phyloP scores from a whole-genome alignment of 30 jellyfish, hydroid and myxozoan species.

The Pelagia noctiluca region DNA sequence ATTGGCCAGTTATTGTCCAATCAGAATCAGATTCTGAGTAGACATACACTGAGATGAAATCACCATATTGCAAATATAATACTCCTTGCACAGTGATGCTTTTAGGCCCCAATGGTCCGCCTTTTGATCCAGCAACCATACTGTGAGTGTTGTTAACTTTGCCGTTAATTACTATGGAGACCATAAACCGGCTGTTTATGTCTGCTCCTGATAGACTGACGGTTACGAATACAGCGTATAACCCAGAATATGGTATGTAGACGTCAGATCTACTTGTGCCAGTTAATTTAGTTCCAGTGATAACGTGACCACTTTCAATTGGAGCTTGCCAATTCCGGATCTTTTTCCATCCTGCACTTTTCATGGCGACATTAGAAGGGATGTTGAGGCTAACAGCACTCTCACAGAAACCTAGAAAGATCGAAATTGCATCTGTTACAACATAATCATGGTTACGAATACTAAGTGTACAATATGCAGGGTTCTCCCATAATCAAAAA shows the following conservation, averaged over 20 bases:
- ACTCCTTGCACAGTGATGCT: slow-evolving; percentile 78
- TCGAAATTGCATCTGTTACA: no score
- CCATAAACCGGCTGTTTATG: slow-evolving; percentile 57
- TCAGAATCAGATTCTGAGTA: slow-evolving; percentile 71
- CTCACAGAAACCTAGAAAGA: slow-evolving; percentile 44
- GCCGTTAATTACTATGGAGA: slow-evolving; percentile 55
- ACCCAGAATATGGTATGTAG: slow-evolving; percentile 59
- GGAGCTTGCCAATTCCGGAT: slow-evolving; percentile 72
- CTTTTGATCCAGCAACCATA: slow-evolving; percentile 34
- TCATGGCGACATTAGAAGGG: slow-evolving; percentile 31
- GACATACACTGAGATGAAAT: slow-evolving; percentile 77
- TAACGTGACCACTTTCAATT: slow-evolving; percentile 63
- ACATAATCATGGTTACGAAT: no score
- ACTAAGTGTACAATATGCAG: no score
- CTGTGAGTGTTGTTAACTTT: slow-evolving; percentile 51
- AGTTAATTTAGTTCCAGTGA: slow-evolving; percentile 48
- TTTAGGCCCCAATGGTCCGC: slow-evolving; percentile 71
- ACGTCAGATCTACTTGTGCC: slow-evolving; percentile 58
- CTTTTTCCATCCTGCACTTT: slow-evolving; percentile 80
- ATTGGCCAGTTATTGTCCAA: slow-evolving; percentile 84
- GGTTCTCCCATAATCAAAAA: no score
- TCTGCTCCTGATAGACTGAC: slow-evolving; percentile 77
- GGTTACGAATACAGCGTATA: slow-evolving; percentile 60
- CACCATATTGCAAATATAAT: slow-evolving; percentile 46
- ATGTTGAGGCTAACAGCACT: slow-evolving; percentile 68